Conservation (phyloP, 2,797 vertebrate genomes). For the Mico argentatus region DNA sequence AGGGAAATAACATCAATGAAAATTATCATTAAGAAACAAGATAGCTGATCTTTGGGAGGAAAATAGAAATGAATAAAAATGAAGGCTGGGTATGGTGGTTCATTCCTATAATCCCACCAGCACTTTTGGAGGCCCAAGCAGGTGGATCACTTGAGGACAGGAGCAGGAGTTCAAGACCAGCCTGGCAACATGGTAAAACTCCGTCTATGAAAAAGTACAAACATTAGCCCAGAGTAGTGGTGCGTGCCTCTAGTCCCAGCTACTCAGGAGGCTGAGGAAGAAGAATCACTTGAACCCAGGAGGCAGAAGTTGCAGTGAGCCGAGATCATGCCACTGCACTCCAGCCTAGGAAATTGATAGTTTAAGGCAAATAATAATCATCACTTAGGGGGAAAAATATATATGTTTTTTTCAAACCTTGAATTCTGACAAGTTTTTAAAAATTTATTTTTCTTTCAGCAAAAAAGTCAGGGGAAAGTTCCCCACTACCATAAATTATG, state of each 20-base stretch:
- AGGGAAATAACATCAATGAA: background rate
- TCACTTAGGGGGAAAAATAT: background rate
- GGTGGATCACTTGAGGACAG: too few species aligned
- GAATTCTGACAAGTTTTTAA: background rate
- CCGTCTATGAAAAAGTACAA: too few species aligned
- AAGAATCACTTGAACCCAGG: background rate
- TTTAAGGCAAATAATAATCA: conserved; percentile 37
- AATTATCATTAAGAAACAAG: background rate
- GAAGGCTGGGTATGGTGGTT: background rate
- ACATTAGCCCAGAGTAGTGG: too few species aligned
- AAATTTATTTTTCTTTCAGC: background rate
- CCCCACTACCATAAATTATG: background rate
- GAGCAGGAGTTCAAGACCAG: too few species aligned
- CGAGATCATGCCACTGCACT: background rate
- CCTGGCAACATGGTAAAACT: too few species aligned
- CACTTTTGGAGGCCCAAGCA: too few species aligned
- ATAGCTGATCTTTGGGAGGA: background rate
- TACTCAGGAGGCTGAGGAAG: background rate
- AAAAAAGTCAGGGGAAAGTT: background rate
- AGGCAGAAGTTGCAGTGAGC: background rate
- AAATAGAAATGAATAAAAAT: conserved; percentile 31
- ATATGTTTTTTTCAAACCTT: conserved; percentile 13
- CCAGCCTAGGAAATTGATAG: background rate
- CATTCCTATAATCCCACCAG: too few species aligned
- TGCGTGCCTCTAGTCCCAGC: too few species aligned